Base-by-base conservation (phyloP, 2,888 invertebrate species). In the Drosophila parthenogenetica region DNA sequence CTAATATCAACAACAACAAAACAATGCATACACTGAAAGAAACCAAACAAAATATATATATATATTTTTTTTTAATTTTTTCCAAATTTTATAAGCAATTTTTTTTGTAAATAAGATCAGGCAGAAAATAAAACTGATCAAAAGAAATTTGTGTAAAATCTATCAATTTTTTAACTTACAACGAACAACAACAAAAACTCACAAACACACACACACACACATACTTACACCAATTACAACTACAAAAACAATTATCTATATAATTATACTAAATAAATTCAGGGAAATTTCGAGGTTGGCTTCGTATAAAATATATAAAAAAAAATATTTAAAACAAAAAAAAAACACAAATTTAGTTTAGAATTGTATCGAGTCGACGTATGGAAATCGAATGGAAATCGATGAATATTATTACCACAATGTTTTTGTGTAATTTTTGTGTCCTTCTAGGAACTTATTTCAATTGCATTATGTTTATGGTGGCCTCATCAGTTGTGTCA, bases 391-490 rank as follows among this genome's bases (percentile, higher is more conserved):
- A 51, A 39, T 43, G 17, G 43, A 54, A 43, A 51, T 72, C 75
- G 73, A 87, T 77, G 64, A 57, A 35, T 45, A 37, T 46, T 78
- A 75, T 82, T 84, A 89, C 86, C 89, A 90, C 90, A 91, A 91
- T 87, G 89, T 91, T 91, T 91, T 91, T 91, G 91, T 91, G 92
- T 91, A 84, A 91, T 91, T 91, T 91, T 92, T 91, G 91, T 94
- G 97, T 93, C 79, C 93, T 91, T 91, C 91, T 91, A 96, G 97
- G 97, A 93, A 98, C 98, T 87, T 98, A 98, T 94, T 99, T 99
- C 95, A 98, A 98, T 94, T 98, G 98, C 94, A 98, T 98, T 94
- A 99, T 99, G 99, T 98, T 98, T 94, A 98, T 98, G 98, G 98
- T 98, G 93, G 98, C 98, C 90, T 97, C 98, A 90, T 98, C 98